Percentiles rank a stretch among this genome's conserved stretches.
Evolutionary conservation across 2,797 vertebrate species (phyloP).

Genomic region (Rhinogobio ventralis): DNA sequence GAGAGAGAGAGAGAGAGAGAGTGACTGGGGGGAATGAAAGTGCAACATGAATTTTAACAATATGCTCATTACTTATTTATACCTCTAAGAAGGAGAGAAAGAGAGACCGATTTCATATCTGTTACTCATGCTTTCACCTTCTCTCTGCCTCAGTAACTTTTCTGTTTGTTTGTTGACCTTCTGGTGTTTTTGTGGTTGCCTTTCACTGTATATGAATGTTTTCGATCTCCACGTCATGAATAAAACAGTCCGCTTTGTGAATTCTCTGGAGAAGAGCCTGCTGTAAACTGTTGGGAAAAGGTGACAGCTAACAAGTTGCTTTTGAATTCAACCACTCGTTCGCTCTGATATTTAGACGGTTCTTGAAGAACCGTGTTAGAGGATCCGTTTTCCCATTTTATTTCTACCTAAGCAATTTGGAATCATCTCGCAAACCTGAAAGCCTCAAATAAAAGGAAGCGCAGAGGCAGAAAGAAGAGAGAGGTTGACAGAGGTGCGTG

Average conservation of each 20-base stretch:
- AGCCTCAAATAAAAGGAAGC: constrained; percentile 24
- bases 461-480: constrained; percentile 11
- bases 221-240: constrained; percentile 41
- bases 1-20: background rate
- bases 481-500: constrained; percentile 22
- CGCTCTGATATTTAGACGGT: background rate
- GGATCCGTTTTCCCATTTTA: constrained; percentile 15
- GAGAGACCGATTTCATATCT: constrained; percentile 28
- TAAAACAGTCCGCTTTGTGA: constrained; percentile 27
- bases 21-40: constrained; percentile 39
- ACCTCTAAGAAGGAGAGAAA: constrained; percentile 35
- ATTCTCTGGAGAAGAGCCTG: constrained; percentile 18
- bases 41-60: constrained; percentile 63
- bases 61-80: constrained; percentile 64
- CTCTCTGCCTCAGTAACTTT: constrained; percentile 35
- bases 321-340: constrained; percentile 4
- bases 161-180: constrained; percentile 52
- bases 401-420: constrained; percentile 13
- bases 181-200: constrained; percentile 16
- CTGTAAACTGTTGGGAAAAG: constrained; percentile 22
- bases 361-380: constrained; percentile 13
- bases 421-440: constrained; percentile 24
- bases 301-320: constrained; percentile 22
- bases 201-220: constrained; percentile 15
- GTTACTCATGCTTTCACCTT: constrained; percentile 44